phyloP scores from a whole-genome alignment of 1,140 invertebrate genomes.

The Papilio glaucus region DNA sequence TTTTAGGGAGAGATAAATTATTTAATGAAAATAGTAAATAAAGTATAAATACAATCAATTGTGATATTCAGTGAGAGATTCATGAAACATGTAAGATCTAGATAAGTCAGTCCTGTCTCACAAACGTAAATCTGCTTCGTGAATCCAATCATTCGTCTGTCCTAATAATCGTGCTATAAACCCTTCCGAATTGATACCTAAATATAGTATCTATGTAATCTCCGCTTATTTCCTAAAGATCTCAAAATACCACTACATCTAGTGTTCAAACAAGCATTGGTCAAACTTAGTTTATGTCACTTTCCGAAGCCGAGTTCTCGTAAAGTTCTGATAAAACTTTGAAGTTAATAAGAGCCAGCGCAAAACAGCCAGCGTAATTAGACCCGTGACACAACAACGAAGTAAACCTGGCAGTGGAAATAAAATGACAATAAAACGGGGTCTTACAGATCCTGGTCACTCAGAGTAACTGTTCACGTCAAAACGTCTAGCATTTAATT shows the following conservation, averaged over 20 bases:
- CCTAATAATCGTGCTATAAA: no score
- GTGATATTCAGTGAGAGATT: no score
- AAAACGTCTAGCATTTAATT: slow-evolving; percentile 50
- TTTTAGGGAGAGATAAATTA: no score
- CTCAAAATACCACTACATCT: slow-evolving; percentile 16
- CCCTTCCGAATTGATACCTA: no score
- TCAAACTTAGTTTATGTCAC: slow-evolving; percentile 16
- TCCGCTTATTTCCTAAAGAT: slow-evolving; percentile 5
- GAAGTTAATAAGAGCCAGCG: slow-evolving; percentile 13
- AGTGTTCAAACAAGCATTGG: not conserved
- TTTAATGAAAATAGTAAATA: no score
- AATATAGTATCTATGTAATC: not conserved
- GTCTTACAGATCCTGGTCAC: slow-evolving; percentile 14
- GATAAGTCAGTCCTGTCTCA: no score
- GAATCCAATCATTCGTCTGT: no score
- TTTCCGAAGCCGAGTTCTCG: slow-evolving; percentile 19
- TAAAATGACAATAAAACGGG: slow-evolving; percentile 10
- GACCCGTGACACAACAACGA: slow-evolving; percentile 16
- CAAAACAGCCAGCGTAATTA: slow-evolving; percentile 11
- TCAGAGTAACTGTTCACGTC: slow-evolving; percentile 44
- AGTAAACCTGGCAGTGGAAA: not conserved
- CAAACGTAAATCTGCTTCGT: no score
- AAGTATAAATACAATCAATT: no score
- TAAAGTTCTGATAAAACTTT: slow-evolving; percentile 32
- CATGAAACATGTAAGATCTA: no score